These are phyloP conservation scores for Hydractinia symbiolongicarpus DNA, from an alignment of 30 jellyfish, hydroid and myxozoan genomes.

Conservation along the genomic window DNA sequence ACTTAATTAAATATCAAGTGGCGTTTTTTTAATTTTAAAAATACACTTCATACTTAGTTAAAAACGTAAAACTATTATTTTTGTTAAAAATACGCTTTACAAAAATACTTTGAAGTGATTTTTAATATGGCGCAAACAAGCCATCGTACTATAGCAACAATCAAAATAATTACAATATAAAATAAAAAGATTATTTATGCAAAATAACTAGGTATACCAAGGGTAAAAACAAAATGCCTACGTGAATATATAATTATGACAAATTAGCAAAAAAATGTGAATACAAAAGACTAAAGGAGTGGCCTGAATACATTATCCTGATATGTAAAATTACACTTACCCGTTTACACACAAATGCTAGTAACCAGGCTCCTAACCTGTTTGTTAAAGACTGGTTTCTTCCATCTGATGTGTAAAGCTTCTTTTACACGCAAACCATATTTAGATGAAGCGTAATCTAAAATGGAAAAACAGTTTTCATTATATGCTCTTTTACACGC, in stretches of 20 bases:
- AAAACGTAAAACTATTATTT: too few species aligned
- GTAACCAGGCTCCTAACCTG: conserved; percentile 15
- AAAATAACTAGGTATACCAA: neutral
- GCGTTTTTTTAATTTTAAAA: too few species aligned
- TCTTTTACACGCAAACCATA: conserved; percentile 3
- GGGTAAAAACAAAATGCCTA: neutral
- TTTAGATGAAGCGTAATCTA: neutral
- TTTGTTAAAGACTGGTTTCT: conserved; percentile 12
- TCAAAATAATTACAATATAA: neutral
- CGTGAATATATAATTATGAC: neutral
- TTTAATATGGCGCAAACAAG: too few species aligned
- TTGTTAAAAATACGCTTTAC: too few species aligned
- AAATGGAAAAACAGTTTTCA: neutral
- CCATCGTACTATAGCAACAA: conserved; percentile 10
- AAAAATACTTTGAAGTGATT: too few species aligned
- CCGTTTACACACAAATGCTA: conserved; percentile 3
- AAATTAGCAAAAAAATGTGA: neutral
- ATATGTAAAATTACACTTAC: neutral
- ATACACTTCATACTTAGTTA: too few species aligned
- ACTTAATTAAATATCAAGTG: too few species aligned
- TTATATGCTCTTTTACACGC: too few species aligned
- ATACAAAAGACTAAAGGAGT: neutral
- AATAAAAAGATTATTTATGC: neutral
- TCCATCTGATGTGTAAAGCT: conserved; percentile 12
- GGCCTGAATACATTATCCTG: neutral